A percentile compares a stretch with the other conserved stretches of the same genome.
Evolutionary conservation across 2,797 vertebrate genomes (phyloP).

Genomic region (Rhynchonycteris naso): DNA sequence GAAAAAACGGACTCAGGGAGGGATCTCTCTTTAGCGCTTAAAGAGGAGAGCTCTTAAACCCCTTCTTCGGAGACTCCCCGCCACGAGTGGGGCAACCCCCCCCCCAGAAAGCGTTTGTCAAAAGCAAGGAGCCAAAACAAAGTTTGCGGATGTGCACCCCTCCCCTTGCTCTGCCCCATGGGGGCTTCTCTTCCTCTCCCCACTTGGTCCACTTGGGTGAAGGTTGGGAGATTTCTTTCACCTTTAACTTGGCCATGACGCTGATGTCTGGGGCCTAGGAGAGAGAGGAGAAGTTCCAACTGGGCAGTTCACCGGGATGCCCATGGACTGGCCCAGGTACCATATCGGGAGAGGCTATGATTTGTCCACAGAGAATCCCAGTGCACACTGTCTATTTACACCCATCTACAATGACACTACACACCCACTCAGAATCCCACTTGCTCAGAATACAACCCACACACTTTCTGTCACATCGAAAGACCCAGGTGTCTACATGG

Average conservation of each 20-base stretch:
- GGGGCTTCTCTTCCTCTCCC: not conserved
- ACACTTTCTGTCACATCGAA: not conserved
- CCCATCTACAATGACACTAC: accelerated
- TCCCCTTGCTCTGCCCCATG: not conserved
- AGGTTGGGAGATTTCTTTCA: not conserved
- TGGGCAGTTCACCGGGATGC: not conserved
- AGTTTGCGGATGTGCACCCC: conserved; percentile 59
- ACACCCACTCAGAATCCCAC: not conserved
- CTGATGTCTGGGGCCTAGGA: not conserved
- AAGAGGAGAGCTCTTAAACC: conserved; percentile 89
- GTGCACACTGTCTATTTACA: accelerated
- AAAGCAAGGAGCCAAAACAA: conserved; percentile 74
- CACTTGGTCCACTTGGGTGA: not conserved
- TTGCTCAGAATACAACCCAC: not conserved
- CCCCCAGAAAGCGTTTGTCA: conserved; percentile 82
- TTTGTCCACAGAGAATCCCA: not conserved
- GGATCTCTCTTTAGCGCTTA: conserved; percentile 91
- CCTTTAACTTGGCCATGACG: not conserved
- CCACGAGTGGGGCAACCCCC: conserved; percentile 83
- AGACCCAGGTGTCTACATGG: accelerated
- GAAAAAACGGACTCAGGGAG: conserved; percentile 90
- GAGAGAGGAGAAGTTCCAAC: not conserved
- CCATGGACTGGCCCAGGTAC: not conserved
- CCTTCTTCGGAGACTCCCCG: conserved; percentile 87
- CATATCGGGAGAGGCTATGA: accelerated